Evolutionary conservation across 2,113 vertebrate genomes (phyloP), one percentile per base, ranked within the genome.

Genomic region (Spizaetus ornatus): DNA sequence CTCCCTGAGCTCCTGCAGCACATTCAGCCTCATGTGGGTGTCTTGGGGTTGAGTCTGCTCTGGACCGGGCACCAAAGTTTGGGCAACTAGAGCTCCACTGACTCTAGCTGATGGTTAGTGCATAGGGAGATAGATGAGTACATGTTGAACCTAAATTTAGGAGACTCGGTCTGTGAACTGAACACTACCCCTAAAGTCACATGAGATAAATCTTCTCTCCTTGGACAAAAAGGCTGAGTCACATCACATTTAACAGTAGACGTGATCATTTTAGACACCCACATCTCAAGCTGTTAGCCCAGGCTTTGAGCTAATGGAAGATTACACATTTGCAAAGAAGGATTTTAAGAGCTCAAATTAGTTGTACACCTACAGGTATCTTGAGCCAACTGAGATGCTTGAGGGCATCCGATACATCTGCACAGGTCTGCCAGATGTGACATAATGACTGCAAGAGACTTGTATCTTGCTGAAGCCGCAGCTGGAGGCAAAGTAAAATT

Each of bases 181-280:
- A 48, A 36, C 20, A 5, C 13, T 29, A 13, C 0, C 17, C 16
- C 38, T 48, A 14, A 58, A 80, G 16, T 48, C 1, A 0, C 7
- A 40, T n/a, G 29, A 62, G 20, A 82, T 16, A 56, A 76, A 38
- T 55, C 16, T n/a, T 42, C 13, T 22, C 16, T 50, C n/a, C 52
- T 36, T 13, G 32, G 47, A 71, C 22, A 87, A 45, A 45, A 38
- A 58, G 5, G 8, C 22, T 47, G 25, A 52, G 52, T 58, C 47
- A 42, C 17, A 38, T 23, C 55, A 76, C 55, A 38, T 53, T 43
- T 43, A 32, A 29, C 18, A 17, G 29, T 17, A 66, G n/a, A 42
- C 1, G 0, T 17, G 19, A 20, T 47, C 10, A 6, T 61, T 26
- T 38, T 34, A 43, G 16, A 59, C 14, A 22, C 5, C 19, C 62